A percentile compares a stretch with the other conserved stretches of the same genome.
phyloP scores from a whole-genome alignment of 1,140 invertebrate species.

The Centruroides vittatus region DNA sequence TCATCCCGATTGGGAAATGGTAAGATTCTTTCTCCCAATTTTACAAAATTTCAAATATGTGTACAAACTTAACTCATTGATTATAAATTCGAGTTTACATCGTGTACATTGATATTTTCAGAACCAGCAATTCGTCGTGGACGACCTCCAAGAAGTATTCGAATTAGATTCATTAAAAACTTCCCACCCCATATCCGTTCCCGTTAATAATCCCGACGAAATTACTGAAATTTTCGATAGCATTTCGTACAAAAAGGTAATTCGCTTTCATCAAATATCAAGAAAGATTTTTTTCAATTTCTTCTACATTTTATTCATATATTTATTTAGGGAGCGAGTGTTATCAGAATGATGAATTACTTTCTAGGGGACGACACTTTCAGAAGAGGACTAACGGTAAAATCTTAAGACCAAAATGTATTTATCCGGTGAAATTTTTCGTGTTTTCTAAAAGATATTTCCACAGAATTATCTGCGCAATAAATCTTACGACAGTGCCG shows the following conservation, averaged over 20 bases:
- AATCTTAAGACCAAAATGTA: not conserved
- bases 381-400: conserved; percentile 52
- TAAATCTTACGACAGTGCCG: conserved; percentile 58
- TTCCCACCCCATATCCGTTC: conserved; percentile 79
- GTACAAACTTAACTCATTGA: too few species aligned
- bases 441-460: too few species aligned
- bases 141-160: conserved; percentile 68
- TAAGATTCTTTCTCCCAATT: conserved; percentile 19
- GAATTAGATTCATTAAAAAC: conserved; percentile 66
- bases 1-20: conserved; percentile 61
- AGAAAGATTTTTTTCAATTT: not conserved
- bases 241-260: conserved; percentile 81
- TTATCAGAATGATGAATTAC: conserved; percentile 91
- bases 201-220: conserved; percentile 74
- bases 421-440: too few species aligned
- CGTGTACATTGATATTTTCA: conserved; percentile 31
- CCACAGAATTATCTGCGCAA: conserved; percentile 47
- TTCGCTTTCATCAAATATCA: not conserved
- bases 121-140: conserved; percentile 63
- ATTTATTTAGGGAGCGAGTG: conserved; percentile 52
- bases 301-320: not conserved
- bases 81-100: too few species aligned
- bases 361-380: conserved; percentile 77
- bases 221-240: conserved; percentile 87
- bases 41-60: too few species aligned